phyloP scores from a whole-genome alignment of 2,888 invertebrate species.

The Tachina fera region DNA sequence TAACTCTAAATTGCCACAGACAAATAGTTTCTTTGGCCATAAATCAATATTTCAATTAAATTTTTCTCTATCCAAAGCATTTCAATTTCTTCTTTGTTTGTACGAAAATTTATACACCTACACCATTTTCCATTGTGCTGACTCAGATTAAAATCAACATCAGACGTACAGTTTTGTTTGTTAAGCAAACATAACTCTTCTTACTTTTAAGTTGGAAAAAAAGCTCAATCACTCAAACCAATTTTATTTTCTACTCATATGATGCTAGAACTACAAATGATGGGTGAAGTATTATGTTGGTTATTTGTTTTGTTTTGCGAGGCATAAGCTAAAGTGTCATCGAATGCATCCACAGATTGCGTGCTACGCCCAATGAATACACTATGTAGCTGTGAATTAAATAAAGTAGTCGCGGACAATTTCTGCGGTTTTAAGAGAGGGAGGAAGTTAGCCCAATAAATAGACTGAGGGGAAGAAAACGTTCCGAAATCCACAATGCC shows the following conservation, averaged over 20 bases:
- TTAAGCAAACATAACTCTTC: conserved; percentile 70
- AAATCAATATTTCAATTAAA: conserved; percentile 70
- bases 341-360: neutral
- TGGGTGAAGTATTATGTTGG: neutral
- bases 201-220: conserved; percentile 32
- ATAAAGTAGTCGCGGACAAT: too few relatives aligned
- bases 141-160: conserved; percentile 67
- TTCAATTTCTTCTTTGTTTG: conserved; percentile 42
- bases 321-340: too few relatives aligned
- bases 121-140: conserved; percentile 39
- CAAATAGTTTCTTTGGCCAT: conserved; percentile 44
- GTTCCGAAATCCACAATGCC: too few relatives aligned
- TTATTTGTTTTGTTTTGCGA: neutral
- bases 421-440: too few relatives aligned
- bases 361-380: too few relatives aligned
- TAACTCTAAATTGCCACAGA: conserved; percentile 6
- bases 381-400: too few relatives aligned
- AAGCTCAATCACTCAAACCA: conserved; percentile 70
- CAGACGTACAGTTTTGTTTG: conserved; percentile 58
- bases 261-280: conserved; percentile 2
- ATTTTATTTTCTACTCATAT: conserved; percentile 52
- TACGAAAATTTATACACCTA: conserved; percentile 62
- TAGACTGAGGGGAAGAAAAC: too few relatives aligned
- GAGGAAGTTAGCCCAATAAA: too few relatives aligned
- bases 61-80: conserved; percentile 35